phyloP scores from a whole-genome alignment of 2,797 vertebrate species.

The Balearica regulorum region DNA sequence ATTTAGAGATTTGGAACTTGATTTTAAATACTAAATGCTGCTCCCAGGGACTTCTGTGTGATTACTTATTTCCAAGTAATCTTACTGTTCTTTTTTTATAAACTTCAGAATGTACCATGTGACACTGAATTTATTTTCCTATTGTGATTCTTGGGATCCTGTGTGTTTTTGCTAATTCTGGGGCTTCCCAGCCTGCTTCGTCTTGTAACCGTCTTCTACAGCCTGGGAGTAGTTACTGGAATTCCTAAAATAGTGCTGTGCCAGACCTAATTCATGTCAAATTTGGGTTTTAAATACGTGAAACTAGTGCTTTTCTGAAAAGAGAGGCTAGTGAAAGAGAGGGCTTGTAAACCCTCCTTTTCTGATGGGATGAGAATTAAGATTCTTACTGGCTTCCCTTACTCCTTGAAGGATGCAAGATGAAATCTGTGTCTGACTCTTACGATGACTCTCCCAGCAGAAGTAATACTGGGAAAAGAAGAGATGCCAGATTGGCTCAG shows the following conservation, averaged over 20 bases:
- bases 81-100: not conserved
- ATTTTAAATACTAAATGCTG: not conserved
- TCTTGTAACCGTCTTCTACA: not conserved
- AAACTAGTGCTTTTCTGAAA: not conserved
- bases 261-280: not conserved
- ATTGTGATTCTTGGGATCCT: not conserved
- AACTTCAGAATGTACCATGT: not conserved
- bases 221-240: not conserved
- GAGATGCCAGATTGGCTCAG: not conserved
- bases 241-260: not conserved
- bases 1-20: not conserved
- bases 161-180: not conserved
- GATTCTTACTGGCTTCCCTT: not conserved
- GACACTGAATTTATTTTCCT: not conserved
- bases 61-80: not conserved
- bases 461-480: not conserved
- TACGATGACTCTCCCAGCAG: not conserved
- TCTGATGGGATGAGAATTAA: not conserved
- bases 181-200: not conserved
- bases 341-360: not conserved
- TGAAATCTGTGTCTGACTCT: not conserved
- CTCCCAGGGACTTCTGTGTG: not conserved
- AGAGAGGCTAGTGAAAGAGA: not conserved
- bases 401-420: not conserved
- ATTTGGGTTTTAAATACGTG: not conserved